A percentile compares a stretch with the other conserved stretches of the same genome.
phyloP scores from a whole-genome alignment of 2,797 vertebrate species.

The Chelon auratus region DNA sequence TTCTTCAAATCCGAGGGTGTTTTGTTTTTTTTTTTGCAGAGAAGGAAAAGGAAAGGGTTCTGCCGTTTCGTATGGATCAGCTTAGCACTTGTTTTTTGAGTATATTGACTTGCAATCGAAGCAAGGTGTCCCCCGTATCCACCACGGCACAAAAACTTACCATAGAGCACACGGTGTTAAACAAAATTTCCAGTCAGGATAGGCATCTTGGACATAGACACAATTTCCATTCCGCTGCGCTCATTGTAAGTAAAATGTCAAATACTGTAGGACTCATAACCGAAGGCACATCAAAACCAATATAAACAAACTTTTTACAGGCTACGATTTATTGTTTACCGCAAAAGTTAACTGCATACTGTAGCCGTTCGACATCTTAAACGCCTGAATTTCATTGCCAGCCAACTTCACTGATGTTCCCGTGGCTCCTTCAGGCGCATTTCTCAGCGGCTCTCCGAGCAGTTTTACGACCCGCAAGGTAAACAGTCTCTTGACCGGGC shows the following conservation, averaged over 20 bases:
- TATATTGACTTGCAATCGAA: constrained; percentile 14
- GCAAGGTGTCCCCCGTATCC: background rate
- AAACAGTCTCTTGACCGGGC: constrained; percentile 38
- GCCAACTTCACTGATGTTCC: constrained; percentile 30
- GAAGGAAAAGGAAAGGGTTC: constrained; percentile 5
- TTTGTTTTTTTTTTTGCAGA: too few relatives aligned
- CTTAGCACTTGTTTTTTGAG: constrained; percentile 16
- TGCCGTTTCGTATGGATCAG: constrained; percentile 18
- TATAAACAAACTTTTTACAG: constrained; percentile 15
- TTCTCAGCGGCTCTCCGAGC: constrained; percentile 37
- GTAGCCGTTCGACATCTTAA: constrained; percentile 34
- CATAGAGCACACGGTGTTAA: constrained; percentile 1
- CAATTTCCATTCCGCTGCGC: constrained; percentile 10
- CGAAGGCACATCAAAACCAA: constrained; percentile 28
- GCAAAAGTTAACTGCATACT: constrained; percentile 6
- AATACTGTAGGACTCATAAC: constrained; percentile 15
- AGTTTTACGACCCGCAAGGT: constrained; percentile 46
- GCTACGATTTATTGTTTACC: constrained; percentile 9
- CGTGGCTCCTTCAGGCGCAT: constrained; percentile 27
- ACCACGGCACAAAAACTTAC: background rate
- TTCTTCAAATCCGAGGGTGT: background rate
- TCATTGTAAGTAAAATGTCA: constrained; percentile 13
- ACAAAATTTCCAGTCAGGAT: background rate
- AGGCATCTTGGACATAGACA: background rate
- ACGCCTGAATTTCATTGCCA: constrained; percentile 10